Conservation (phyloP, 2,888 invertebrate genomes). For the Acheta domesticus region DNA sequence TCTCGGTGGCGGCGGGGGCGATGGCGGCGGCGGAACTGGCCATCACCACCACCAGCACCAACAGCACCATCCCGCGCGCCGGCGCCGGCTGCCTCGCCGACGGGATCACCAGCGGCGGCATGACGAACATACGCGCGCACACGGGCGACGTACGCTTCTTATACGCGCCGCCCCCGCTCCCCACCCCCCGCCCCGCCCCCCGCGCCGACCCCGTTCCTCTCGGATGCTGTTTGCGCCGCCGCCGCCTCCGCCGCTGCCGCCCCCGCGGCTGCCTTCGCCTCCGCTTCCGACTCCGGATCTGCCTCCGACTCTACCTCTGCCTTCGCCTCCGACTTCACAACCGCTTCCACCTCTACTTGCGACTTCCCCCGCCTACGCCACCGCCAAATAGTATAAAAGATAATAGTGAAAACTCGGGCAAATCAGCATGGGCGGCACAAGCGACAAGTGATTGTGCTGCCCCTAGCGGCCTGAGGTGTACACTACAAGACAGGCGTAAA, state of each 20-base stretch:
- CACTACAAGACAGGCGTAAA: too few species aligned
- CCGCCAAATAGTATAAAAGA: too few species aligned
- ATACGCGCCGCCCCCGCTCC: not conserved
- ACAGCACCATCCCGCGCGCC: not conserved
- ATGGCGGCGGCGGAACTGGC: not conserved
- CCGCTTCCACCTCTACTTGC: too few species aligned
- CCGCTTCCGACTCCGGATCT: not conserved
- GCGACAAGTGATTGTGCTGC: too few species aligned
- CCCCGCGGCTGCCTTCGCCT: not conserved
- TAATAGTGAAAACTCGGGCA: too few species aligned
- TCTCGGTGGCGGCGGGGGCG: not conserved
- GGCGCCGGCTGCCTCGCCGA: not conserved
- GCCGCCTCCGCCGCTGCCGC: not conserved
- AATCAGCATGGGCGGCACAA: too few species aligned
- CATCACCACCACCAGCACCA: not conserved
- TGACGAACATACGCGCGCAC: not conserved
- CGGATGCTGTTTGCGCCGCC: not conserved
- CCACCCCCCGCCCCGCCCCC: not conserved
- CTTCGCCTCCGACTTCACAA: too few species aligned
- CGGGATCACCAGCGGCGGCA: not conserved
- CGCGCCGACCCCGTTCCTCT: not conserved
- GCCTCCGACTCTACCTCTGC: too few species aligned
- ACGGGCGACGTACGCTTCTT: not conserved
- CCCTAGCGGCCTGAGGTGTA: too few species aligned
- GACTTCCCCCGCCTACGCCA: too few species aligned